phyloP scores from a whole-genome alignment of 2,113 vertebrate genomes.

The Callopanchax toddi region DNA sequence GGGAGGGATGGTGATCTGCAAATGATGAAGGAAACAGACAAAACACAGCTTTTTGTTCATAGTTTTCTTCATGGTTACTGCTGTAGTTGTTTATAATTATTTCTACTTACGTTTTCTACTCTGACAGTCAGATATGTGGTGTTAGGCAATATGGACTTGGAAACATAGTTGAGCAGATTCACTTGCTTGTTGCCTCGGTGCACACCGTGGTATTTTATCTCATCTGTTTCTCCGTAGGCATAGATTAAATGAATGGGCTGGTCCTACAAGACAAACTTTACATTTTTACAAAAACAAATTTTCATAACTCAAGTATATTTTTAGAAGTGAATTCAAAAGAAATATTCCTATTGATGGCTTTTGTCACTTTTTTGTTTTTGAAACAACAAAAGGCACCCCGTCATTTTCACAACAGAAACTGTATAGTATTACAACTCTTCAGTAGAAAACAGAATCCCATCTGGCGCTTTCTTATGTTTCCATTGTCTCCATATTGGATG shows the following conservation, averaged over 20 bases:
- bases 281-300: neutral
- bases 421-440: constrained; percentile 22
- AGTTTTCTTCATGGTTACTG: neutral
- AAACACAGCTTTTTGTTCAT: neutral
- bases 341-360: too few relatives aligned
- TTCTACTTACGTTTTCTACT: constrained; percentile 72
- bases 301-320: too few relatives aligned
- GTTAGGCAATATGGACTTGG: constrained; percentile 6
- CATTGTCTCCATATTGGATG: constrained; percentile 9
- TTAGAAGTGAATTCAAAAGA: too few relatives aligned
- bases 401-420: neutral
- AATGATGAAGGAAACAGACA: constrained; percentile 13
- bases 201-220: constrained; percentile 45
- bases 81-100: neutral
- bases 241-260: constrained; percentile 72
- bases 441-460: neutral
- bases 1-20: constrained; percentile 78
- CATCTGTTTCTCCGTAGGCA: constrained; percentile 70
- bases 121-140: constrained; percentile 46
- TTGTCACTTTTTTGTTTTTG: too few relatives aligned
- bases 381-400: too few relatives aligned
- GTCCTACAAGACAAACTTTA: constrained; percentile 36
- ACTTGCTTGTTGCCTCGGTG: constrained; percentile 69
- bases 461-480: neutral
- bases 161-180: constrained; percentile 70